These are phyloP conservation scores for Enoplosus armatus DNA, from an alignment of 2,797 vertebrate species.

Conservation along the genomic window DNA sequence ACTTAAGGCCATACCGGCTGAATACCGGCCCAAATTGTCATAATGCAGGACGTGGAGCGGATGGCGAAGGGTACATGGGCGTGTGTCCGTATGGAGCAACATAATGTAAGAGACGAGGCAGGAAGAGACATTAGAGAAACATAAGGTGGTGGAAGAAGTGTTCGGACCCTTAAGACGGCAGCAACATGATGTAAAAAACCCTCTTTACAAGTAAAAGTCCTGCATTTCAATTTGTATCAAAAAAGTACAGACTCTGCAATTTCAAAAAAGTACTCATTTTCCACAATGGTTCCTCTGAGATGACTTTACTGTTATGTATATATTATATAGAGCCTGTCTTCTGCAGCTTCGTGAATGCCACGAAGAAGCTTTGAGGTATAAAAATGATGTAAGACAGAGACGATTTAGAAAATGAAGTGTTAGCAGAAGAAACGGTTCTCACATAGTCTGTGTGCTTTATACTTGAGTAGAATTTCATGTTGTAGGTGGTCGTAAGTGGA, in stretches of 20 bases:
- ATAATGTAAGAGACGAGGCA: conserved; percentile 30
- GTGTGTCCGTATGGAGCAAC: conserved; percentile 38
- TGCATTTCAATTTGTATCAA: neutral
- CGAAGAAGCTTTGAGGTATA: conserved; percentile 16
- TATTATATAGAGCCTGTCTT: conserved; percentile 23
- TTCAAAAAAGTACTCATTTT: conserved; percentile 19
- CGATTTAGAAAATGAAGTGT: conserved; percentile 10
- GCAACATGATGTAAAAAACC: neutral
- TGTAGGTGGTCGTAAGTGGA: neutral
- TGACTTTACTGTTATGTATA: conserved; percentile 33
- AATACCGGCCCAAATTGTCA: conserved; percentile 71
- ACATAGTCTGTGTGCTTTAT: no score
- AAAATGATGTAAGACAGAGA: conserved; percentile 28
- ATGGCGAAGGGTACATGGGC: conserved; percentile 55
- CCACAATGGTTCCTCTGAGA: conserved; percentile 6
- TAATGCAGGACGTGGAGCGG: conserved; percentile 66
- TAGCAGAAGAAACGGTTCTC: neutral
- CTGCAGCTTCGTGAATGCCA: conserved; percentile 4
- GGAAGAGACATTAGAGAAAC: neutral
- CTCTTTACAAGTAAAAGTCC: conserved; percentile 1
- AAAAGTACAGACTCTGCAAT: conserved; percentile 16
- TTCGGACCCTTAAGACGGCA: conserved; percentile 1
- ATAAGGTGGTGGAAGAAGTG: neutral
- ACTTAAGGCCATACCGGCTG: conserved; percentile 63
- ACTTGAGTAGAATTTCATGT: neutral